Base-by-base conservation (phyloP, 2,888 invertebrate genomes). In the Stomorhina lunata region DNA sequence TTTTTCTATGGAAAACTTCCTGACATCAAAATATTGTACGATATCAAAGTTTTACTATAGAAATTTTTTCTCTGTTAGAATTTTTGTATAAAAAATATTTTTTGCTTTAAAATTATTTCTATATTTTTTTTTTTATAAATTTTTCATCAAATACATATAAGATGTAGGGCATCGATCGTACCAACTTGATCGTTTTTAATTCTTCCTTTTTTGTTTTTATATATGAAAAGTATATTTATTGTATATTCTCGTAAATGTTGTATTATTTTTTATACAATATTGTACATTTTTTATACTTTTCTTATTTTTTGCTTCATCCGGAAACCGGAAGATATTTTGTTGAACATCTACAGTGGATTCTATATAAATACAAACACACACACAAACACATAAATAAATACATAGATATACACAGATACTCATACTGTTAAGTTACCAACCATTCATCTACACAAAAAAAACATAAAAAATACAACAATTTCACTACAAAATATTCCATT, bases 311-410 rank as follows among this genome's bases (percentile, higher is more conserved):
- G 72, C 76, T 57, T 81, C 29, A 76, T 81, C 81, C 81, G 81
- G 81, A 81, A 81, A 81, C 81, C 81, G 81, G 81, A 81, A 81
- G 81, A 81, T 84, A 69, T 76, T 68, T 71, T 84, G 78, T 83
- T 86, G 83, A 83, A 84, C 72, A 78, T 83, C 77, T 43, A 80
- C 73, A 69, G 61, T 68, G 59, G 43, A 69, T 59, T 57, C 32
- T 53, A 6, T 48, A 17, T 25, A 29, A 45, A 27, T 29, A 48
- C 25, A 40, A 72, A 29, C 20, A 59, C 34, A 66, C 68, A 25
- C 69, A 53, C 61, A 73, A 45, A 40, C 45, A 83, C 61, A 80
- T 71, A 72, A 73, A 76, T 69, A 45, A 40, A 55, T 10, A 32
- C 32, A 32, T 29, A 27, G 22, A 9, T 22, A 59, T 29, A 22